Evolutionary conservation across 2,113 vertebrate genomes (phyloP), one percentile per base, ranked within the genome.

Genomic region (Ploceus nigricollis): DNA sequence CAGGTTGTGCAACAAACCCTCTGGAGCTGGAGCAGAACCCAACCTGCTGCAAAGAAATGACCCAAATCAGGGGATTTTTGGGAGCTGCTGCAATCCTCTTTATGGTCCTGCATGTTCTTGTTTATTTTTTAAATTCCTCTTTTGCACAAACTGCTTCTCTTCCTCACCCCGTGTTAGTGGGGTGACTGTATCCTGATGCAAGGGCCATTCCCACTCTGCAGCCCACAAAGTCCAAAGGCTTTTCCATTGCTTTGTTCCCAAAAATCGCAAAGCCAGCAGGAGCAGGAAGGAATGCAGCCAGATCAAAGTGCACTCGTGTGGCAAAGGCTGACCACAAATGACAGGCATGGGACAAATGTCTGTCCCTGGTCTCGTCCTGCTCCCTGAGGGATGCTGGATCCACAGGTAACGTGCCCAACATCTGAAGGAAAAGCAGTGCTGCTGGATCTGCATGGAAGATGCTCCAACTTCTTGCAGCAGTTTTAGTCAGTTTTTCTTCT

Each of bases 81-180:
- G 71, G 77, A 92, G 53, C 73, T 60, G 16, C 28, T 63, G 15
- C 75, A 94, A 91, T 92, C 89, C 81, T 84, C 89, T 93, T 87
- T 72, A 44, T 1, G 3, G 22, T 37, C 57, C 53, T 31, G 8
- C 11, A 14, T n/a, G 37, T 44, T 79, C 61, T 50, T 56, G 22
- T 47, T 87, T 45, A 2, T 44, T 75, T 64, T 63, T 66, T 48
- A 9, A 12, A 21, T 66, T 60, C 50, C 24, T 83, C 42, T 87
- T 42, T 48, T 3, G 1, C 30, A 82, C 24, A 90, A 78, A 31
- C 60, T 35, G 30, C 33, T 80, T 27, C 69, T 16, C 54, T 57
- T 82, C 47, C 65, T 66, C 6, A 1, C 25, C 27, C 22, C 0
- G 0, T 11, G 15, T 47, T 44, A 24, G 35, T 9, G 31, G 15